phyloP scores from a whole-genome alignment of 2,797 vertebrate genomes.

The Discoglossus pictus region DNA sequence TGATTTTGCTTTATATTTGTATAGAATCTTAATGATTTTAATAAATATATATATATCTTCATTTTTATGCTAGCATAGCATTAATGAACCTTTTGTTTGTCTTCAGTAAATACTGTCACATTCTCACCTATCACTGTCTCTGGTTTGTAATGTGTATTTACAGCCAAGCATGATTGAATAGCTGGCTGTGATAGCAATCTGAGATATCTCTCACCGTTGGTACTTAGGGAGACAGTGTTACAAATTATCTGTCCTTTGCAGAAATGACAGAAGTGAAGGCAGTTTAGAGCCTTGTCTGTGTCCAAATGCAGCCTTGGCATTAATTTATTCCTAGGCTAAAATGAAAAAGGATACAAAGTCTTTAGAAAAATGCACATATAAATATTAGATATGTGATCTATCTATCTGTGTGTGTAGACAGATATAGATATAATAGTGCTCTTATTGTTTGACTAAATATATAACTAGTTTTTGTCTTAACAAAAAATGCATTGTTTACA shows the following conservation, averaged over 20 bases:
- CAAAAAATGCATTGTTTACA: no score
- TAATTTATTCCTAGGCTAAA: background rate
- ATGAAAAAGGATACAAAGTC: background rate
- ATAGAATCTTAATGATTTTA: no score
- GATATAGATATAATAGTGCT: no score
- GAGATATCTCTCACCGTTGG: background rate
- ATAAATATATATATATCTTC: no score
- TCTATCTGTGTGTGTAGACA: no score
- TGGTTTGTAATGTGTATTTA: background rate
- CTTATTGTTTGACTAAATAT: no score
- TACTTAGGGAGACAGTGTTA: background rate
- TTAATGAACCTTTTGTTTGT: background rate
- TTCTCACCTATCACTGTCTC: no score
- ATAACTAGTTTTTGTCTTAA: no score
- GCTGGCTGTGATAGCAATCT: background rate
- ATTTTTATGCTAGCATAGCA: no score
- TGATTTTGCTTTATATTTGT: no score
- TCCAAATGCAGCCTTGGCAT: conserved; percentile 7
- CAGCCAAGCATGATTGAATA: conserved; percentile 3
- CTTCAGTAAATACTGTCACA: conserved; percentile 11
- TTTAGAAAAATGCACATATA: conserved; percentile 13
- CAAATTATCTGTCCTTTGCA: background rate
- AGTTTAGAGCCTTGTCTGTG: background rate
- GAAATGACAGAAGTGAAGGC: background rate
- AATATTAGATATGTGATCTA: no score